Evolutionary conservation across 2,113 vertebrate species (phyloP).

Genomic region (Chunga burmeisteri): DNA sequence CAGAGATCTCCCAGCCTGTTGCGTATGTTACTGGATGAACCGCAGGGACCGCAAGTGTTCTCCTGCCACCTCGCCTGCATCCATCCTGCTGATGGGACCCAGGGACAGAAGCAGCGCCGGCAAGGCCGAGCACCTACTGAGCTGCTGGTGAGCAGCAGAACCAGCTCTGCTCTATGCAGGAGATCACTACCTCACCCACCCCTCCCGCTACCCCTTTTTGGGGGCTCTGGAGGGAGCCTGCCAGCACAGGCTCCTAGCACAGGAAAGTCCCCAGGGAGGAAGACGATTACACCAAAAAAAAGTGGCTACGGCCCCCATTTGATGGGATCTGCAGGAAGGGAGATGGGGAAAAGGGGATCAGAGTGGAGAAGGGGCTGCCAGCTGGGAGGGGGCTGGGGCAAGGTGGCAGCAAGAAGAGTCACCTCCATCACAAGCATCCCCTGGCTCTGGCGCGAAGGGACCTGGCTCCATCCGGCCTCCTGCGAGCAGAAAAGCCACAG

Average conservation of each 20-base stretch:
- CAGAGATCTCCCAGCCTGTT: not conserved
- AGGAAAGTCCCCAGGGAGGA: not conserved
- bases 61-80: not conserved
- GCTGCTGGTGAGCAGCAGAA: not conserved
- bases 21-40: not conserved
- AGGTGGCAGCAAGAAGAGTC: not conserved
- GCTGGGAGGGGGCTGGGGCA: not conserved
- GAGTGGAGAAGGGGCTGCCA: not conserved
- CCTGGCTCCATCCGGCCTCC: not conserved
- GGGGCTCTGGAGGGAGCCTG: not conserved
- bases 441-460: not conserved
- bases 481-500: not conserved
- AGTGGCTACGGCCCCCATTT: not conserved
- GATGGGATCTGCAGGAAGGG: not conserved
- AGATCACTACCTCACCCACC: not conserved
- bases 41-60: not conserved
- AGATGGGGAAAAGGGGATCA: not conserved
- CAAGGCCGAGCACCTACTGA: not conserved
- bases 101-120: not conserved
- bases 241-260: not conserved
- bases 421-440: not conserved
- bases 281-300: not conserved
- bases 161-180: not conserved
- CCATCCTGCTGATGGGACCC: not conserved
- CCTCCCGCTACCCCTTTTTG: fast-evolving